Evolutionary conservation across 1,140 invertebrate species (phyloP), one percentile per base, ranked within the genome.

Genomic region (Aplysia californica): DNA sequence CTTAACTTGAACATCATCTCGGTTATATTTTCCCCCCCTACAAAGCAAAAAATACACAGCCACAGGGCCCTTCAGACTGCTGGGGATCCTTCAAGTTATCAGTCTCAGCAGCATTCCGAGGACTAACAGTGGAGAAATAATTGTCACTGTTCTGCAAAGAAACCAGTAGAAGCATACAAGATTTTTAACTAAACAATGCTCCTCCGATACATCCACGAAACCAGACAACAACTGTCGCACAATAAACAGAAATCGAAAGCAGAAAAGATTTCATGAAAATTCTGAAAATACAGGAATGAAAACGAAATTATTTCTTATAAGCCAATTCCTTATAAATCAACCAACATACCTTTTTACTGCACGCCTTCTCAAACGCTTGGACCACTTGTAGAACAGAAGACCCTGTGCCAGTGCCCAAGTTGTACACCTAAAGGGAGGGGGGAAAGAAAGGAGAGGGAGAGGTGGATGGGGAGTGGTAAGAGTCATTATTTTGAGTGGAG

Each of bases 361-460:
- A 95, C 0, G 94, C 94, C 79, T 92, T 92, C 87, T 96, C 94
- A 90, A 96, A 96, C 6, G 93, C 93, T 75, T 92, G 92, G 21
- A 96, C 92, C 86, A 98, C 93, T 88, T 99, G 93, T 31, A 98
- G 88, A 0, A 99, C 97, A 0, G 96, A 97, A 85, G 95, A 94
- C 0, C 98, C 97, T n/a, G 93, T 92, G 1, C 98, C 97, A 5
- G 97, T 98, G 23, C 98, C 98, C 76, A 99, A 91, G 91, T 99
- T 99, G 80, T 97, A 97, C 1, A 95, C 93, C 88, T 95, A 93
- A 85, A 94, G 95, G n/a, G n/a, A n/a, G n/a, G n/a, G n/a, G n/a
- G n/a, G n/a, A n/a, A n/a, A n/a, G n/a, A n/a, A n/a, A n/a, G n/a
- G n/a, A n/a, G n/a, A n/a, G n/a, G n/a, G n/a, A n/a, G n/a, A n/a